Percentiles rank a stretch among this genome's conserved stretches.
These are phyloP conservation scores for Lerema accius DNA, from an alignment of 1,140 invertebrate species.

Conservation along the genomic window DNA sequence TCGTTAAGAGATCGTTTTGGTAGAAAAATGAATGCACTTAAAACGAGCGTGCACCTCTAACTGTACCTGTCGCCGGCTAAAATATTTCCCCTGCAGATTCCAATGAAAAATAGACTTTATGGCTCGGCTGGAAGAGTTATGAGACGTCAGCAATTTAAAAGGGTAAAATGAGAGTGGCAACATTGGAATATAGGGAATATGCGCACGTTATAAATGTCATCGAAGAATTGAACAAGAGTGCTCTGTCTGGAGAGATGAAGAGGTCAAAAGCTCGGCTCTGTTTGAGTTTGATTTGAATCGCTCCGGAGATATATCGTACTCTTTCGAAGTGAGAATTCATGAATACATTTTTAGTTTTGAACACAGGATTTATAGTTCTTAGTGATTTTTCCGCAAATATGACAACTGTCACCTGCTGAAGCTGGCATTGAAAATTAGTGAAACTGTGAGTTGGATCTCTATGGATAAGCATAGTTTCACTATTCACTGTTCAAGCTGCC, in stretches of 20 bases:
- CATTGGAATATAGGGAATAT: constrained; percentile 33
- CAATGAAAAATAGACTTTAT: constrained; percentile 31
- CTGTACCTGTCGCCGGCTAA: constrained; percentile 36
- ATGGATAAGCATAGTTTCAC: too few species aligned
- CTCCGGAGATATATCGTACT: background rate
- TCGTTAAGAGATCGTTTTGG: constrained; percentile 41
- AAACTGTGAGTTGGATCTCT: too few species aligned
- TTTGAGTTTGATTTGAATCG: constrained; percentile 23
- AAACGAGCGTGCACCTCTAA: constrained; percentile 44
- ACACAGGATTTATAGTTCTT: too few species aligned
- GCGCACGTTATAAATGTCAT: constrained; percentile 28
- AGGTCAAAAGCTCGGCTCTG: background rate
- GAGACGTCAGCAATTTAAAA: constrained; percentile 22
- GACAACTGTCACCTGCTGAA: too few species aligned
- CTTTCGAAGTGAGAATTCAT: background rate
- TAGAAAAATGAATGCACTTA: constrained; percentile 46
- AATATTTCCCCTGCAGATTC: constrained; percentile 31
- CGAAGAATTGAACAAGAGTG: constrained; percentile 27
- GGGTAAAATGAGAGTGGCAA: constrained; percentile 26
- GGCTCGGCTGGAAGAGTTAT: constrained; percentile 22
- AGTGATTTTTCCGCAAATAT: too few species aligned
- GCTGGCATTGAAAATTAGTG: too few species aligned
- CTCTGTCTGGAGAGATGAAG: constrained; percentile 16
- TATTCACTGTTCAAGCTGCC: too few species aligned
- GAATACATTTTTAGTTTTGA: background rate